These are phyloP conservation scores for Standfussiana lucernea DNA, from an alignment of 2,888 invertebrate species.

Conservation along the genomic window DNA sequence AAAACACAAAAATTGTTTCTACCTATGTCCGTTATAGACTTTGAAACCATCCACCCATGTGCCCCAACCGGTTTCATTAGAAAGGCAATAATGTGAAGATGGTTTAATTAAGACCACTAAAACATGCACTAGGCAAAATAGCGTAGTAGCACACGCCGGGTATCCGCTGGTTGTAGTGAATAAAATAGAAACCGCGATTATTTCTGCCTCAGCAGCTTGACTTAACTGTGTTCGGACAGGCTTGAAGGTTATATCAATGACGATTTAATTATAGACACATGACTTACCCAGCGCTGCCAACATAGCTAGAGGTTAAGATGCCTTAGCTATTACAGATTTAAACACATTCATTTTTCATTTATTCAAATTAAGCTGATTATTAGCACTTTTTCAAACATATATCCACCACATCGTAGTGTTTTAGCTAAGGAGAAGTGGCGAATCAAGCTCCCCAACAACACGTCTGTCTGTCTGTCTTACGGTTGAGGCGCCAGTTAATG, in stretches of 20 bases:
- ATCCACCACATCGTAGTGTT: neutral
- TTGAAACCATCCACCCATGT: no score
- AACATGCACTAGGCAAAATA: no score
- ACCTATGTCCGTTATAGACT: no score
- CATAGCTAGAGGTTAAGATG: neutral
- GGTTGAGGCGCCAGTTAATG: no score
- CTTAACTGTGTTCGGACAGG: neutral
- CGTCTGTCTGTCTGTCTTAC: neutral
- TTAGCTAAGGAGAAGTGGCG: neutral
- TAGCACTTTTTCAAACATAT: neutral
- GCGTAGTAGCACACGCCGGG: no score
- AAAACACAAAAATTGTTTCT: no score
- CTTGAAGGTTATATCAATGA: neutral
- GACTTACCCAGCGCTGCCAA: no score
- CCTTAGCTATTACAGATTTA: neutral
- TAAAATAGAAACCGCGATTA: neutral
- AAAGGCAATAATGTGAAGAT: no score
- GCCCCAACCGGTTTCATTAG: no score
- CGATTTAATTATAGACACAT: neutral
- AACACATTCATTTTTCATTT: no score
- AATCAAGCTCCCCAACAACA: neutral
- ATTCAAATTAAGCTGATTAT: neutral
- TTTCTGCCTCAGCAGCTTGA: neutral
- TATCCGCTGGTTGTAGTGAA: neutral
- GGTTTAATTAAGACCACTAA: no score